Evolutionary conservation across 2,888 invertebrate species (phyloP), one percentile per base, ranked within the genome.

Genomic region (Epirrhoe alternata): DNA sequence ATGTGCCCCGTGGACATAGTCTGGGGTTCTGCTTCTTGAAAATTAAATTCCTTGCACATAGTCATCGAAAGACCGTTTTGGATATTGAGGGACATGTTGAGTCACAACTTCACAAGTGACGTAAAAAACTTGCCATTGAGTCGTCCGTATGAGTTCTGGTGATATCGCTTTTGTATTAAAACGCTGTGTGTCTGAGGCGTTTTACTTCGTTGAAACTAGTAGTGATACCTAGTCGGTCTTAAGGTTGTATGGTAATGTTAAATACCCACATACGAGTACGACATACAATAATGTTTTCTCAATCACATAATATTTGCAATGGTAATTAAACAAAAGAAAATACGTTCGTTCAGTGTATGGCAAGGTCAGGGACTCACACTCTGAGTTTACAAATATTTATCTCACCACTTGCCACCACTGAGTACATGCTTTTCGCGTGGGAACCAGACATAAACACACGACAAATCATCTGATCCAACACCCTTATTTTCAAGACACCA

Each of bases 351-450:
- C 50, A 59, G 42, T 31, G 55, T 42, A 51, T 31, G 53, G 77
- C 85, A 88, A 86, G 86, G 87, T 86, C 86, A 83, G 78, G 82
- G 81, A 75, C 84, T 82, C 75, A 79, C 79, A 74, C 78, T 78
- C 74, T 77, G 74, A 80, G 80, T 86, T 84, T 85, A 90, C 90
- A 89, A 91, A 92, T 90, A 91, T 92, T 92, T 89, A 88, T 88
- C 87, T 88, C 83, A 69, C 81, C 86, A 90, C 87, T 90, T 88
- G 84, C 86, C 86, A 86, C 86, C 81, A 83, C 81, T 79, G 77
- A 81, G 73, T 71, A 82, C 77, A 71, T 70, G 83, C 78, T 82
- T 88, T 88, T 87, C 84, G 87, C 90, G 92, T 92, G 92, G 91
- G 92, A 92, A 64, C 66, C 60, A 73, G 68, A 74, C 77, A 77